Evolutionary conservation across 1,140 invertebrate species (phyloP).

Genomic region (Drosophila ficusphila): DNA sequence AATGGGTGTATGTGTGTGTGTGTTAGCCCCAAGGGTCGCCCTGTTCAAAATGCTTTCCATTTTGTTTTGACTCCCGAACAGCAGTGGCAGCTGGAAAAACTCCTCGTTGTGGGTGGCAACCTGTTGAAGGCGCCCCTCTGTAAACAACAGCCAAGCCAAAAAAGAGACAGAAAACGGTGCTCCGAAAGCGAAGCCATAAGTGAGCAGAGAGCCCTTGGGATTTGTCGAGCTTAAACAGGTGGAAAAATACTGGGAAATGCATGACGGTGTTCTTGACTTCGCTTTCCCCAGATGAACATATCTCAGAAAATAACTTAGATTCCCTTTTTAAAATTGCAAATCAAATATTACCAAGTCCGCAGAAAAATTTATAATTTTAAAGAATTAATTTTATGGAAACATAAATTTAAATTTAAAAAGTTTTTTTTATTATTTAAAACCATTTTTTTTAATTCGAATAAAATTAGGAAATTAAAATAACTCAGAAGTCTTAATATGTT

Average conservation of each 20-base stretch:
- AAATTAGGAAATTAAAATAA: no score
- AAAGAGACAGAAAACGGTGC: slow-evolving; percentile 5
- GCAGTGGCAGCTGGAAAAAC: slow-evolving; percentile 21
- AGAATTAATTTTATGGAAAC: no score
- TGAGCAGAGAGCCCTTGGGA: slow-evolving; percentile 4
- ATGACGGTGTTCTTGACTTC: neutral
- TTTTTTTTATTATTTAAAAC: no score
- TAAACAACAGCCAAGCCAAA: slow-evolving; percentile 47
- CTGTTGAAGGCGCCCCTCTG: slow-evolving; percentile 59
- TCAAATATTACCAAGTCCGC: no score
- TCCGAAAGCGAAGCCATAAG: slow-evolving; percentile 17
- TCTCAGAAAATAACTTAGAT: no score
- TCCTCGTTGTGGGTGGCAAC: slow-evolving; percentile 62
- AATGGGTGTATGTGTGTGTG: no score
- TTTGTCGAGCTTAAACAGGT: neutral
- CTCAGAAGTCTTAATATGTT: no score
- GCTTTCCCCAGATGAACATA: neutral
- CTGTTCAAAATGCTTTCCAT: slow-evolving; percentile 59
- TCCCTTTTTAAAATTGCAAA: no score
- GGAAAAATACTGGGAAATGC: slow-evolving; percentile 20
- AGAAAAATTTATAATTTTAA: no score
- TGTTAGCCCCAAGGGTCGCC: slow-evolving; percentile 31
- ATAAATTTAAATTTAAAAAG: no score
- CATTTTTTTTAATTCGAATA: no score
- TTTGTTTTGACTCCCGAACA: slow-evolving; percentile 49